Base-by-base conservation (phyloP, 1,140 invertebrate genomes). In the honey bee (Apis mellifera) region DNA sequence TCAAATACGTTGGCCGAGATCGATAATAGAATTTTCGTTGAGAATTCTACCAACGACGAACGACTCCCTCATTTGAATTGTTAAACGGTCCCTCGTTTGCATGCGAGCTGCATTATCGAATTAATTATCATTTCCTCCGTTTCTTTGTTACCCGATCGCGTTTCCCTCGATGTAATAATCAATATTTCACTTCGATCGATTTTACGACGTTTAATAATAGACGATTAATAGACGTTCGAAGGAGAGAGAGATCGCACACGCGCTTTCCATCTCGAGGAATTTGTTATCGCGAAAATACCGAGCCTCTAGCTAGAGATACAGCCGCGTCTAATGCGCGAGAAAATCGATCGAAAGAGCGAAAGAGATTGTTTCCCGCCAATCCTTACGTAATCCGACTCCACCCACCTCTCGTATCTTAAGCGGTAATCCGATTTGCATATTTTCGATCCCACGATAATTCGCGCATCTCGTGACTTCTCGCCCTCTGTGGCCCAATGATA, bases 311-410 rank as follows among this genome's bases (percentile, higher is more conserved):
- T 32, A 32, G 68, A 72, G 17, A 15, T 21, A 65, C 50, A 71
- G 82, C 85, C 74, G 65, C 83, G 85, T 74, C 86, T 87, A 86
- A 84, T 84, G 68, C 68, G 50, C 55, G 59, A 54, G 65, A 57
- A 55, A 72, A 87, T 87, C 86, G 86, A 87, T 87, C 74, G 72
- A 69, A 73, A 65, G n/a, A 74, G 23, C 17, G 52, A 77, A 64
- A 66, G 73, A 74, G 77, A 88, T 86, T 89, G 86, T 89, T 88
- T 86, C 71, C 82, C 62, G 62, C 48, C 75, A 50, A 84, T 89
- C 68, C 82, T 89, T 84, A 82, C 82, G 81, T 89, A 89, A 89
- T 80, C 71, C 66, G 75, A 66, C 84, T 84, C 87, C 87, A 59
- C 78, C 84, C 78, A 68, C 19, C 60, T 60, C 79, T 72, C 74